A percentile compares a stretch with the other conserved stretches of the same genome.
Conservation (phyloP, 2,888 invertebrate species). For the Spicauda simplicius region DNA sequence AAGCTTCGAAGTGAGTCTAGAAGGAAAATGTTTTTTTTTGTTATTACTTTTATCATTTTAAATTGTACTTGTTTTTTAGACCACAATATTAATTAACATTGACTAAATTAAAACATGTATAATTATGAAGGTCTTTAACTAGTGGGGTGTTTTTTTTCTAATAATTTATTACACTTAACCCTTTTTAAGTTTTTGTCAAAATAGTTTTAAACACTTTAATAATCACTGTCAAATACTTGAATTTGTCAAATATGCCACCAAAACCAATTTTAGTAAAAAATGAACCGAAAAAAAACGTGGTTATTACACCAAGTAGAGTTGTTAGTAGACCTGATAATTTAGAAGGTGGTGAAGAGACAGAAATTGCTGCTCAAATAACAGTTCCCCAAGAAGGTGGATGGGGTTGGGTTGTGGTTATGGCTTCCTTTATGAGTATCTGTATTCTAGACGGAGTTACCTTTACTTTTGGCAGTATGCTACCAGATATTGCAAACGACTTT, state of each 20-base stretch:
- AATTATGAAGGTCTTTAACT: too few species aligned
- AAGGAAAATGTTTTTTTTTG: too few species aligned
- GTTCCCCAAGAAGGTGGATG: constrained; percentile 73
- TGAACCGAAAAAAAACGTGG: constrained; percentile 54
- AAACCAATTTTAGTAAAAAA: constrained; percentile 48
- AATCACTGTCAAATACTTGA: constrained; percentile 1
- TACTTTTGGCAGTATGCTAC: constrained; percentile 69
- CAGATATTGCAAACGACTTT: constrained; percentile 63
- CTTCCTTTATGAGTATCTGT: constrained; percentile 60
- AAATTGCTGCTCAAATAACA: constrained; percentile 74
- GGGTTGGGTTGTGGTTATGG: constrained; percentile 74
- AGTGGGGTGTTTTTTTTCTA: too few species aligned
- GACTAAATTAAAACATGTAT: too few species aligned
- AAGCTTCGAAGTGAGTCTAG: too few species aligned
- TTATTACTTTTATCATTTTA: too few species aligned
- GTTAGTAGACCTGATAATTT: constrained; percentile 54
- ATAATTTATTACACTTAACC: too few species aligned
- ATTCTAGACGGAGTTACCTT: constrained; percentile 68
- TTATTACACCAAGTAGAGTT: constrained; percentile 60
- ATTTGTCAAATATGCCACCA: constrained; percentile 40
- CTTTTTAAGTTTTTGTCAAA: too few species aligned
- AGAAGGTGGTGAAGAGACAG: constrained; percentile 71
- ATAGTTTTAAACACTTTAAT: neutral
- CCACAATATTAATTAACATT: too few species aligned
- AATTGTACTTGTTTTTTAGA: too few species aligned